Percentiles rank a stretch among this genome's conserved stretches.
phyloP scores from a whole-genome alignment of 1,140 invertebrate species.

The Bilobella aurantiaca region DNA sequence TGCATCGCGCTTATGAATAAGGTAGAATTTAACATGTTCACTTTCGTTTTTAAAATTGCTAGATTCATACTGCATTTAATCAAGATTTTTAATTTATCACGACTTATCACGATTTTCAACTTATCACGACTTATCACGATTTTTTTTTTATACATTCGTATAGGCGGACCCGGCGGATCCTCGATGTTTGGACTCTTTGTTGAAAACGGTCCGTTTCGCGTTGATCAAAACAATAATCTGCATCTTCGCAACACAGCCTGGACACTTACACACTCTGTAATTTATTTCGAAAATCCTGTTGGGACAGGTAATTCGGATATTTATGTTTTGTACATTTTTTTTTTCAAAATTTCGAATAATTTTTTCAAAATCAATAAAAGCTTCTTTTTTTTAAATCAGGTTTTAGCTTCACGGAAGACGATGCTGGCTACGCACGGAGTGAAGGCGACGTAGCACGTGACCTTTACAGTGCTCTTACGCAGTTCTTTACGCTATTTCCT shows the following conservation, averaged over 20 bases:
- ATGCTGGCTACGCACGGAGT: conserved; percentile 52
- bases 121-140: conserved; percentile 41
- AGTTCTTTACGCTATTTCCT: conserved; percentile 64
- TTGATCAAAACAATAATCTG: conserved; percentile 39
- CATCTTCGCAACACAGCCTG: conserved; percentile 39
- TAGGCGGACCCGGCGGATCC: conserved; percentile 46
- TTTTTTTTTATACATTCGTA: conserved; percentile 36
- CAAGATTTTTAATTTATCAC: too few species aligned
- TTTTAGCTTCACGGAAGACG: conserved; percentile 58
- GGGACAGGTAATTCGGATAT: conserved; percentile 37
- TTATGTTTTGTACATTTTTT: conserved; percentile 25
- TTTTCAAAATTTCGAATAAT: too few species aligned
- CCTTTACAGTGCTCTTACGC: conserved; percentile 52
- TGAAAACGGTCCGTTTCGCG: conserved; percentile 44
- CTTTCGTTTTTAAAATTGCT: too few species aligned
- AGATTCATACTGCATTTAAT: too few species aligned
- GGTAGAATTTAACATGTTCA: too few species aligned
- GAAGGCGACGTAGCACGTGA: conserved; percentile 56
- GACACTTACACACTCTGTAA: conserved; percentile 43
- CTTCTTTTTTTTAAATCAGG: conserved; percentile 39
- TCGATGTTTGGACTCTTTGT: conserved; percentile 46
- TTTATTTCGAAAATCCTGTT: conserved; percentile 49
- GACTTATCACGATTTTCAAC: too few species aligned
- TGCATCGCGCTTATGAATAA: too few species aligned
- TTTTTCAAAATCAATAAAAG: neutral